Evolutionary conservation across 2,113 vertebrate species (phyloP).

Genomic region (Eubucco bourcierii): DNA sequence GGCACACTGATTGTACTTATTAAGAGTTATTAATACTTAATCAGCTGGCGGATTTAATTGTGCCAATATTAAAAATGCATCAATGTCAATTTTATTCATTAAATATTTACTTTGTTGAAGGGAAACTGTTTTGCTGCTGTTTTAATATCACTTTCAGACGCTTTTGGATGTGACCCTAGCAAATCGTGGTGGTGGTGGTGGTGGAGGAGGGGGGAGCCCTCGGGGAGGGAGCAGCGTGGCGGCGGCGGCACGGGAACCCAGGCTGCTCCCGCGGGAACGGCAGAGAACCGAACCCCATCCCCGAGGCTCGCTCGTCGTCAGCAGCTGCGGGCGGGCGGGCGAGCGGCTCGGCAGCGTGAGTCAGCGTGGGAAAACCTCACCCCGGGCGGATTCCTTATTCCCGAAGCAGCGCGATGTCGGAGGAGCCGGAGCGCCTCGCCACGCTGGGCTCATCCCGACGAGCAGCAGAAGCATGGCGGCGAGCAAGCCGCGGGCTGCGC

Average conservation of each 20-base stretch:
- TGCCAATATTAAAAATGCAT: constrained; percentile 78
- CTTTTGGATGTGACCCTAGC: constrained; percentile 55
- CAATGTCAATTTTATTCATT: constrained; percentile 76
- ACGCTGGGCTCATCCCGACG: background rate
- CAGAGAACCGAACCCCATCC: background rate
- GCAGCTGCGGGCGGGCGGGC: background rate
- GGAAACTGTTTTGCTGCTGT: constrained; percentile 74
- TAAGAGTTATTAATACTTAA: constrained; percentile 76
- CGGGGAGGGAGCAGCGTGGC: background rate
- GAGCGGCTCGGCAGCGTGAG: constrained; percentile 27
- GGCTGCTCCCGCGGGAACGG: background rate
- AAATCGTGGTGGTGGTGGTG: background rate
- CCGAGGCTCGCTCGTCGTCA: background rate
- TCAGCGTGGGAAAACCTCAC: constrained; percentile 55
- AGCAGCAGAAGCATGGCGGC: background rate
- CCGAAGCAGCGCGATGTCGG: background rate
- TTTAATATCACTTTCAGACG: constrained; percentile 64
- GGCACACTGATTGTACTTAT: constrained; percentile 70
- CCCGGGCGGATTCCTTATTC: background rate
- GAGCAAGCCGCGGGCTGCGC: background rate
- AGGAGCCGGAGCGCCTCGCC: accelerated
- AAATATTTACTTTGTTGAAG: constrained; percentile 74
- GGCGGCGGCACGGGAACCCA: background rate
- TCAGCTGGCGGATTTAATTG: constrained; percentile 72
- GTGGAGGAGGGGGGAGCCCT: background rate